Base-by-base conservation (phyloP, 2,888 invertebrate species). In the Seira sanloemensis region DNA sequence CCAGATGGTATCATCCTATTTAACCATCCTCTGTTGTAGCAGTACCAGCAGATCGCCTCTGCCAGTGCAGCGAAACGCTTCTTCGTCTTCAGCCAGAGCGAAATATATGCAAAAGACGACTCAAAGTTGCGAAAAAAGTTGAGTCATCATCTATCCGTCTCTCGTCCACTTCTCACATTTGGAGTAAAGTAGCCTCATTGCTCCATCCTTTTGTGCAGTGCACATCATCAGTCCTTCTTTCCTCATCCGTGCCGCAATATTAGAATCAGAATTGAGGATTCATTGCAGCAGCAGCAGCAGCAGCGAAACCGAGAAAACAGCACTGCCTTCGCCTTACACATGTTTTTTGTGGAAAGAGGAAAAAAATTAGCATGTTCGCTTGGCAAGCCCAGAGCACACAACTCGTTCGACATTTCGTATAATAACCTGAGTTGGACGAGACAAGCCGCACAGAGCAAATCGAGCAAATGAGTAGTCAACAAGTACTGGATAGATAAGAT, bases 401-500 rank as follows among this genome's bases (percentile, higher is more conserved):
- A n/a, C n/a, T n/a, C n/a, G n/a, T n/a, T n/a, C n/a, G n/a, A n/a
- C n/a, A n/a, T n/a, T n/a, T n/a, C n/a, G n/a, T n/a, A n/a, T n/a
- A n/a, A n/a, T n/a, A n/a, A 12, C 37, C 5, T 37, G 37, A 37
- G 12, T 9, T 37, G 37, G 12, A 37, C 37, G 7, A 37, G 37
- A 9, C 37, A 37, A 9, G 12, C 37, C 37, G 37, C 4, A 37
- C 4, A 12, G 16, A 50, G 16, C 5, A 50, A 16, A 50, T 16
- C 5, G 21, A 62, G 21, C 21, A 21, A 62, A 21, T 62, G 62
- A 62, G 21, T 62, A 62, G 19, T 62, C 62, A 62, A 62, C 62
- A 62, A 62, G 62, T 62, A 2, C 62, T 62, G 62, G 62, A 62
- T 21, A 62, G 62, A 62, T 62, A 62, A 62, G 2, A 37, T 37